Base-by-base conservation (phyloP, 2,888 invertebrate genomes). In the Lasioglossum lativentre region DNA sequence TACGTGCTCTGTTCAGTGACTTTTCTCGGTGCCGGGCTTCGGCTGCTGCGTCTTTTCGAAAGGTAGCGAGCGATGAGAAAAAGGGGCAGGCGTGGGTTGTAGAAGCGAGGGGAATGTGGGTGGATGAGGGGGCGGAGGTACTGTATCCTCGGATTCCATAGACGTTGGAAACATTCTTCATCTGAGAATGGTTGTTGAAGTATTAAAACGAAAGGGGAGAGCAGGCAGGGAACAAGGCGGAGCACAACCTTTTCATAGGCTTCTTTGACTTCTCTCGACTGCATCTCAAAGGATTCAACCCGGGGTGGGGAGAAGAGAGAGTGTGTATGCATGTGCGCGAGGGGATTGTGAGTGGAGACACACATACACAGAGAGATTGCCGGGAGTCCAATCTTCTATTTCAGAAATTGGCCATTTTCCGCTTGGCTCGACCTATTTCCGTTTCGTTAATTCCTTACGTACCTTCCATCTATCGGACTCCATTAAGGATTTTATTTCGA, bases 231-330 rank as follows among this genome's bases (percentile, higher is more conserved):
- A 79, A 75, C 70, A 56, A 77, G 59, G 72, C 56, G 47, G 34
- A 70, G 70, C 34, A 76, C 82, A 78, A 84, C 81, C 79, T 79
- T 86, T 84, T 80, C 86, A 84, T 80, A 80, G 87, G 73, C 80
- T 84, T 82, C 87, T 82, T 84, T 87, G 84, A 82, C 80, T 80
- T 77, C 78, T 82, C 56, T 66, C 63, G 70, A 82, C 74, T 75
- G 84, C 84, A 72, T 84, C 87, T 87, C 86, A 84, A 87, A 87
- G 86, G 84, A 87, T 82, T 84, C 82, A 30, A 56, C 45, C 75
- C 23, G 34, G 27, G 30, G 1, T 1, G 34, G 38, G 56, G 66
- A 66, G 8, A 3, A 10, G 34, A 1, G 66, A 19, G 8, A 1
- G 30, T 19, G 19, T 34, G 34, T 19, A 34, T 66, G 34, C 23